Conservation (phyloP, 2,113 vertebrate genomes). For the Vicugna pacos region DNA sequence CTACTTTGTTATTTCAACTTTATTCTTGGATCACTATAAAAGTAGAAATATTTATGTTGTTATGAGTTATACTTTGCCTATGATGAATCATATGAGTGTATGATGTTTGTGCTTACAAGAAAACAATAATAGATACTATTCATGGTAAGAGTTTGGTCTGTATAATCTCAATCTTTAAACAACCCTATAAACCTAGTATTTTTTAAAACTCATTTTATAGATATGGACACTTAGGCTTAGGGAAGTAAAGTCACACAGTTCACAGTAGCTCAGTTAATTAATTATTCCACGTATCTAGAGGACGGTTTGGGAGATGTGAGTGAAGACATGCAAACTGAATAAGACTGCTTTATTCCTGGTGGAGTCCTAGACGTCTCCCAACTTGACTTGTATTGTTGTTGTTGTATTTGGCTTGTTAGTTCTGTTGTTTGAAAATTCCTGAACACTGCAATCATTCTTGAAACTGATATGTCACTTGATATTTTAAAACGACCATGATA, state of each 20-base stretch:
- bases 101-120: not conserved
- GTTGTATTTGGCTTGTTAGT: not conserved
- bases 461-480: not conserved
- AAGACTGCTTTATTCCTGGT: not conserved
- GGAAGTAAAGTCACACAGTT: not conserved
- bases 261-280: not conserved
- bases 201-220: not conserved
- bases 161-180: not conserved
- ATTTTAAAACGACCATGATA: not conserved
- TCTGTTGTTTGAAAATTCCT: not conserved
- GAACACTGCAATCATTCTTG: not conserved
- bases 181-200: not conserved
- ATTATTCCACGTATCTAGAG: not conserved
- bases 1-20: not conserved
- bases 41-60: not conserved
- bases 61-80: not conserved
- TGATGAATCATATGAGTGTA: not conserved
- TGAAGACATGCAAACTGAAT: not conserved
- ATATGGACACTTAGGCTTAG: not conserved
- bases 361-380: not conserved
- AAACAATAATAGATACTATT: constrained; percentile 1
- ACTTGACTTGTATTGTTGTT: not conserved
- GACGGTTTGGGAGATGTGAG: not conserved
- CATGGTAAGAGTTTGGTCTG: not conserved
- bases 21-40: not conserved